Conservation (phyloP, 2,113 vertebrate genomes). For the Clarias magur region DNA sequence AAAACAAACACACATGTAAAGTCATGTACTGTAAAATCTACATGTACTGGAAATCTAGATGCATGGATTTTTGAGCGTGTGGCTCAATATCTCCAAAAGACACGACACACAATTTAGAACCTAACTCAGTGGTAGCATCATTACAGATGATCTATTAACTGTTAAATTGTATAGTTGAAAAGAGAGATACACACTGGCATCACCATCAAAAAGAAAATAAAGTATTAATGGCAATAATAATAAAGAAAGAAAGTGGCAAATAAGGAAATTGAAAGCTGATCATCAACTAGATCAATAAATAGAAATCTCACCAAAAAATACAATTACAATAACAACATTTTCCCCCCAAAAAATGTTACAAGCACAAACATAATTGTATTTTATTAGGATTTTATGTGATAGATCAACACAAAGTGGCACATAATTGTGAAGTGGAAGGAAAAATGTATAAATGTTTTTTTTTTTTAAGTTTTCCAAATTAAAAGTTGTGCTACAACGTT, state of each 20-base stretch:
- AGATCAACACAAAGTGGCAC: no score
- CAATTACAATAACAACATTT: neutral
- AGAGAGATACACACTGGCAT: neutral
- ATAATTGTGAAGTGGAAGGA: no score
- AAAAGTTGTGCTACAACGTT: no score
- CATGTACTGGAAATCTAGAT: neutral
- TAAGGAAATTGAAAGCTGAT: neutral
- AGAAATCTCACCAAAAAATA: neutral
- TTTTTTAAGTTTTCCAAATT: no score
- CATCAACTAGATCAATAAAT: neutral
- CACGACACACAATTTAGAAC: neutral
- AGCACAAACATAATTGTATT: no score
- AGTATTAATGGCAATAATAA: neutral
- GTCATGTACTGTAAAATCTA: neutral
- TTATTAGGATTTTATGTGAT: no score
- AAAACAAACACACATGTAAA: neutral
- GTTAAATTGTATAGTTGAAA: neutral
- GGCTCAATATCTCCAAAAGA: neutral
- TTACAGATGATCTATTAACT: neutral
- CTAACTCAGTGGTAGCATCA: neutral
- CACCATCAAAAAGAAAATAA: neutral
- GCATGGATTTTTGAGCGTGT: neutral
- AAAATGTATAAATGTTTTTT: no score
- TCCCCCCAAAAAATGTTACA: no score
- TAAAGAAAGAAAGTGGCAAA: neutral